These are phyloP conservation scores for Crioceris asparagi DNA, from an alignment of 2,888 invertebrate species.

Conservation along the genomic window DNA sequence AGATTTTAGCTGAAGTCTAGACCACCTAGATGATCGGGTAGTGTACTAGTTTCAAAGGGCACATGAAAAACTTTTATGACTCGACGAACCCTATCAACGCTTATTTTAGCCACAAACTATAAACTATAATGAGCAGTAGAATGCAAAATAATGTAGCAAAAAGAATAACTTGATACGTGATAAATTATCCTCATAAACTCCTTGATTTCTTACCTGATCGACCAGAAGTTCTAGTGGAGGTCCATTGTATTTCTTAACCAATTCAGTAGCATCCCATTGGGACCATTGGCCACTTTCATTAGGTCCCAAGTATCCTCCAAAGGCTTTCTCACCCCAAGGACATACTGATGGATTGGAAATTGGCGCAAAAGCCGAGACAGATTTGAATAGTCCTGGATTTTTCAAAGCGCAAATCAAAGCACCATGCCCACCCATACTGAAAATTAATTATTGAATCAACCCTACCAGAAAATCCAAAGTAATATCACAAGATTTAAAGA, in stretches of 20 bases:
- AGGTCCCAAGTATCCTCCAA: slow-evolving; percentile 68
- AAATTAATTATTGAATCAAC: too few species aligned
- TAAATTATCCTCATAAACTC: slow-evolving; percentile 2
- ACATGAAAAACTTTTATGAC: too few species aligned
- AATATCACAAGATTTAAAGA: background rate
- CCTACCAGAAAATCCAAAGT: too few species aligned
- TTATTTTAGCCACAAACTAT: too few species aligned
- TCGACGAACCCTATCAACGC: too few species aligned
- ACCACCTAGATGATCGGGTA: too few species aligned
- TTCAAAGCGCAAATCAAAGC: slow-evolving; percentile 82
- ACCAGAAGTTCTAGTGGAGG: slow-evolving; percentile 74
- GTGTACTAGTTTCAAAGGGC: too few species aligned
- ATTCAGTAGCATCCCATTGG: slow-evolving; percentile 80
- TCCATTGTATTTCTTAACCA: slow-evolving; percentile 74
- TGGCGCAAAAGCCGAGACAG: slow-evolving; percentile 91
- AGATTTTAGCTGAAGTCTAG: too few species aligned
- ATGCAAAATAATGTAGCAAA: too few species aligned
- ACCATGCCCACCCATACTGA: slow-evolving; percentile 97
- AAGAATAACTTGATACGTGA: too few species aligned
- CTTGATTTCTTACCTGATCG: slow-evolving; percentile 60
- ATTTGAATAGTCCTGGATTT: slow-evolving; percentile 78
- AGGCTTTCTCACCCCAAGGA: slow-evolving; percentile 82
- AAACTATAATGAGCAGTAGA: too few species aligned
- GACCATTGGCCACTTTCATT: slow-evolving; percentile 56
- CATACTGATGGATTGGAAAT: slow-evolving; percentile 80